These are phyloP conservation scores for Bombus pascuorum DNA, from an alignment of 1,140 invertebrate species.

Conservation along the genomic window DNA sequence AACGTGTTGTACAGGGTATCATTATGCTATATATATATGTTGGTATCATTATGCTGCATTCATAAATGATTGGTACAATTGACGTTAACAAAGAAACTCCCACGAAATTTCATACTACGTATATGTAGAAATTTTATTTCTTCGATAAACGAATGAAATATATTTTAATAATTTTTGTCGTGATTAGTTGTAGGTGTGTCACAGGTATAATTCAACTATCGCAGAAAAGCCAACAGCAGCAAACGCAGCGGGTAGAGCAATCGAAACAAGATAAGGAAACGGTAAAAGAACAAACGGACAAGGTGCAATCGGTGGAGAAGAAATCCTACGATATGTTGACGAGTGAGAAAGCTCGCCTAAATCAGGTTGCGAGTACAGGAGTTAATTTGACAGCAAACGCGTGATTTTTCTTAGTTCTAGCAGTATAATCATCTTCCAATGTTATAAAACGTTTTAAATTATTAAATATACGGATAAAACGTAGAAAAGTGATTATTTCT, in stretches of 20 bases:
- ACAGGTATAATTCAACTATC: neutral
- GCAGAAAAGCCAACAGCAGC: constrained; percentile 13
- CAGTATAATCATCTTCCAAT: neutral
- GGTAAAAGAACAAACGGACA: neutral
- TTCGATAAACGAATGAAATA: neutral
- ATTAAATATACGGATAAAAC: constrained; percentile 22
- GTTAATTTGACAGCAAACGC: constrained; percentile 3
- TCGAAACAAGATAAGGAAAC: constrained; percentile 1
- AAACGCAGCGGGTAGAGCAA: constrained; percentile 10
- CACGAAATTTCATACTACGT: too few relatives aligned
- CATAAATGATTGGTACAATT: too few relatives aligned
- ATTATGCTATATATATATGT: neutral
- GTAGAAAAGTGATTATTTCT: constrained; percentile 12
- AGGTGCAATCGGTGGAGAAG: neutral
- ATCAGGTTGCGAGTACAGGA: constrained; percentile 53
- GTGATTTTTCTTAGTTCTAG: neutral
- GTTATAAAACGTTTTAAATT: neutral
- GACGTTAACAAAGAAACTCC: too few relatives aligned
- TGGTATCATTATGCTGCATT: neutral
- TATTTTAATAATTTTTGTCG: neutral
- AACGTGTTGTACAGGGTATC: constrained; percentile 43
- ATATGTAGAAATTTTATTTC: too few relatives aligned
- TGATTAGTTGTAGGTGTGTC: constrained; percentile 47
- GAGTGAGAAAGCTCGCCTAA: constrained; percentile 51
- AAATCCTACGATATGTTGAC: constrained; percentile 36